A percentile compares a stretch with the other conserved stretches of the same genome.
Evolutionary conservation across 2,888 invertebrate genomes (phyloP).

Genomic region (Tipula lateralis): DNA sequence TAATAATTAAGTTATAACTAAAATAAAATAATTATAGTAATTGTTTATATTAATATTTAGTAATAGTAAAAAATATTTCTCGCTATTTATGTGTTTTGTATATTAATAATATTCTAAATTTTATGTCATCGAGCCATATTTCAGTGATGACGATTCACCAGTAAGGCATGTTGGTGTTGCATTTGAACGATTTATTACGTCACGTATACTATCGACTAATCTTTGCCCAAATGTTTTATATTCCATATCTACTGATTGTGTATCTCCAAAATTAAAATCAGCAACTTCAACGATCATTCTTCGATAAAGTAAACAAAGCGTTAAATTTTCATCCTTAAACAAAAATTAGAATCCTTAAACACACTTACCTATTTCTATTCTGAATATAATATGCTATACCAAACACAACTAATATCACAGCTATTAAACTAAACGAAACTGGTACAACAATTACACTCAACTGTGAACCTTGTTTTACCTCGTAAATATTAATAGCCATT

Average conservation of each 20-base stretch:
- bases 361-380: slow-evolving; percentile 64
- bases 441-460: slow-evolving; percentile 85
- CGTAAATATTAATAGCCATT: slow-evolving; percentile 74
- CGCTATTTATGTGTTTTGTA: not conserved
- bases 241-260: slow-evolving; percentile 69
- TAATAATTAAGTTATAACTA: not conserved
- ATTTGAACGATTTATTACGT: slow-evolving; percentile 50
- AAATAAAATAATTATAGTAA: slow-evolving; percentile 13
- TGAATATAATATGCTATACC: slow-evolving; percentile 84
- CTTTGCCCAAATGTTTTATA: slow-evolving; percentile 83
- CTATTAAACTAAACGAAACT: slow-evolving; percentile 73
- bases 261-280: slow-evolving; percentile 82
- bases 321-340: slow-evolving; percentile 30
- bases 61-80: not conserved
- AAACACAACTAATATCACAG: slow-evolving; percentile 77
- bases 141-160: slow-evolving; percentile 37
- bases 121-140: slow-evolving; percentile 40
- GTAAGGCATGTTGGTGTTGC: slow-evolving; percentile 39
- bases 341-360: not conserved
- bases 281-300: slow-evolving; percentile 82
- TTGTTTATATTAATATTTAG: not conserved
- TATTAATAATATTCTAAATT: not conserved
- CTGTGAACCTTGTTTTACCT: slow-evolving; percentile 74
- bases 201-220: slow-evolving; percentile 69
- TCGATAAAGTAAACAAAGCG: slow-evolving; percentile 38